Evolutionary conservation across 1,140 invertebrate species (phyloP), one percentile per base, ranked within the genome.

Genomic region (Dendrolimus kikuchii): DNA sequence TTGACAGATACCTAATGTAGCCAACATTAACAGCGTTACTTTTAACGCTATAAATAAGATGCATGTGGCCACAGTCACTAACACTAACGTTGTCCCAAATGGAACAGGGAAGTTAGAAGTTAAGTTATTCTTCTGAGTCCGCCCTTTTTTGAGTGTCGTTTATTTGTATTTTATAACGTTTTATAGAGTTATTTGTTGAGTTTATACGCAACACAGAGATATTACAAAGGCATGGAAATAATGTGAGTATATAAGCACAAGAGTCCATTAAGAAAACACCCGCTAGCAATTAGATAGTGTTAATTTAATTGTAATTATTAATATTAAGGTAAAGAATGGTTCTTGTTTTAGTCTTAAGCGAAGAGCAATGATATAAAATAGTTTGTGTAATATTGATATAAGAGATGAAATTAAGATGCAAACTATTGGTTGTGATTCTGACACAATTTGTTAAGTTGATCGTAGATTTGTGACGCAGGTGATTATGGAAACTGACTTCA

Each of bases 371-470:
- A 78, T 82, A 84, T 81, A 81, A 81, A 81, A 81, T 86, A 86
- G 79, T 84, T 86, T 82, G 81, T 86, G 77, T 84, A 81, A 84
- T 83, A 81, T 79, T 81, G 65, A 75, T 23, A 45, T 82, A 81
- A 81, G 81, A 80, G 68, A 82, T 76, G 77, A 86, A 86, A 82
- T 81, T 83, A 86, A 82, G 76, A 86, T 84, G 82, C 82, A 86
- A 84, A 86, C 81, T 84, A 86, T 86, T 83, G 83, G 83, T 86
- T 86, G 83, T 86, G 83, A 86, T 84, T 84, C 78, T 68, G 77
- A 86, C 83, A 86, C 83, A 86, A 86, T 86, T 83, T 84, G 82
- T 86, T 86, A 81, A 83, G 79, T 86, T 84, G 74, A 78, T 77
- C 66, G 77, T 83, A 83, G 75, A 75, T 77, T 73, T 76, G 74